A percentile compares a stretch with the other conserved stretches of the same genome.
These are phyloP conservation scores for Agrypnus murinus DNA, from an alignment of 2,888 invertebrate species.

Conservation along the genomic window DNA sequence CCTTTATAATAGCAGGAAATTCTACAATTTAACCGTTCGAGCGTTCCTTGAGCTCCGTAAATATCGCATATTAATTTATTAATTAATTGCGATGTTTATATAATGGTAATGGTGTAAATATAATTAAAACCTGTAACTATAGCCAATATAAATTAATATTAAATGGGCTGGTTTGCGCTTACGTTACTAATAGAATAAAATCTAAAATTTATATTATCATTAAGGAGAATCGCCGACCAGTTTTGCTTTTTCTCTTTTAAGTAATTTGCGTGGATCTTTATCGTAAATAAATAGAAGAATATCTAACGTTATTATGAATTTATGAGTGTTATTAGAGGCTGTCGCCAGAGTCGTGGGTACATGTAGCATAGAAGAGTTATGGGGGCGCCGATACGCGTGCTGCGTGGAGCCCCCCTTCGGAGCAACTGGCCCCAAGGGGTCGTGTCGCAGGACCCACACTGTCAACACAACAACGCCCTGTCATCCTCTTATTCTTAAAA, in stretches of 20 bases:
- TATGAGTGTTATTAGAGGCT: conserved; percentile 57
- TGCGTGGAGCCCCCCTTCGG: conserved; percentile 55
- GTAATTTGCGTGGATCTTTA: conserved; percentile 26
- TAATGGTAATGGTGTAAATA: conserved; percentile 6
- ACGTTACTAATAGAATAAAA: neutral
- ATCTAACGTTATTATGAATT: conserved; percentile 47
- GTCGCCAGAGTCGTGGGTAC: conserved; percentile 55
- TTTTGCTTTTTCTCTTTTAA: conserved; percentile 4
- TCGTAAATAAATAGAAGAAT: conserved; percentile 33
- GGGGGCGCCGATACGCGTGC: conserved; percentile 57
- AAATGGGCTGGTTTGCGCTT: conserved; percentile 1
- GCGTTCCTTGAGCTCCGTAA: conserved; percentile 2
- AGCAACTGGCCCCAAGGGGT: conserved; percentile 47
- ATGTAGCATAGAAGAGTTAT: conserved; percentile 53
- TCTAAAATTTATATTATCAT: conserved; percentile 5
- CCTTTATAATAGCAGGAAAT: conserved; percentile 43
- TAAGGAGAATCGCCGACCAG: neutral
- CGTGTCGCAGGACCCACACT: conserved; percentile 55
- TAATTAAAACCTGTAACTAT: conserved; percentile 15
- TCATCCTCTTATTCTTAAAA: conserved; percentile 8
- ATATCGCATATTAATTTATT: conserved; percentile 17
- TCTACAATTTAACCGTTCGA: conserved; percentile 18
- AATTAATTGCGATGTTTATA: conserved; percentile 30
- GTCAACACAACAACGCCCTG: conserved; percentile 51
- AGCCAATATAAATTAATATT: conserved; percentile 6